phyloP scores from a whole-genome alignment of 1,140 invertebrate species.

The Campodea augens region DNA sequence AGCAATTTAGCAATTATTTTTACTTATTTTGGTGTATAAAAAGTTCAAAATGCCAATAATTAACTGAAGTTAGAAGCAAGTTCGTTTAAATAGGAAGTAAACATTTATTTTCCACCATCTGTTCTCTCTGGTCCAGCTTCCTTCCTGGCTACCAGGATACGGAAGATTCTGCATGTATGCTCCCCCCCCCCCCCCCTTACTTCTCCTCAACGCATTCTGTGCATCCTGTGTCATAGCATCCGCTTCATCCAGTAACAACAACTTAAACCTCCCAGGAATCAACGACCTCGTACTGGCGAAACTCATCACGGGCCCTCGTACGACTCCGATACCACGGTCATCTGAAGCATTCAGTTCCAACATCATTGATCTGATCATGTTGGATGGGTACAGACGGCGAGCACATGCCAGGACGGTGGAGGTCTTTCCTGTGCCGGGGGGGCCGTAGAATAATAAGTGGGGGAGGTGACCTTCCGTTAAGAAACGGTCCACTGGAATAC shows the following conservation, averaged over 20 bases:
- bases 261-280: slow-evolving; percentile 81
- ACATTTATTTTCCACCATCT: too few relatives aligned
- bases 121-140: too few relatives aligned
- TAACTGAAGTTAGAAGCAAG: too few relatives aligned
- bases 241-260: slow-evolving; percentile 97
- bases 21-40: too few relatives aligned
- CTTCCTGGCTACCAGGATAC: too few relatives aligned
- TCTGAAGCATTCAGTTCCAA: slow-evolving; percentile 95
- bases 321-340: slow-evolving; percentile 94
- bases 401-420: slow-evolving; percentile 95
- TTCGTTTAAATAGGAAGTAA: too few relatives aligned
- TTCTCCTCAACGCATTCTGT: slow-evolving; percentile 91
- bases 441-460: slow-evolving; percentile 94
- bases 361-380: slow-evolving; percentile 75
- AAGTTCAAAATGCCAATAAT: too few relatives aligned
- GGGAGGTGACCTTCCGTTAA: slow-evolving; percentile 83
- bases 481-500: slow-evolving; percentile 70
- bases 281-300: slow-evolving; percentile 96
- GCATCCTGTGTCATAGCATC: slow-evolving; percentile 99
- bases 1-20: too few relatives aligned
- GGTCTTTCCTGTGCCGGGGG: slow-evolving; percentile 96
- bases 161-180: too few relatives aligned
- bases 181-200: too few relatives aligned
- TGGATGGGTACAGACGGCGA: slow-evolving; percentile 69
- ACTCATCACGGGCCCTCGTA: slow-evolving; percentile 85